Evolutionary conservation across 1,140 invertebrate species (phyloP).

Genomic region (Philopotamus ludificatus): DNA sequence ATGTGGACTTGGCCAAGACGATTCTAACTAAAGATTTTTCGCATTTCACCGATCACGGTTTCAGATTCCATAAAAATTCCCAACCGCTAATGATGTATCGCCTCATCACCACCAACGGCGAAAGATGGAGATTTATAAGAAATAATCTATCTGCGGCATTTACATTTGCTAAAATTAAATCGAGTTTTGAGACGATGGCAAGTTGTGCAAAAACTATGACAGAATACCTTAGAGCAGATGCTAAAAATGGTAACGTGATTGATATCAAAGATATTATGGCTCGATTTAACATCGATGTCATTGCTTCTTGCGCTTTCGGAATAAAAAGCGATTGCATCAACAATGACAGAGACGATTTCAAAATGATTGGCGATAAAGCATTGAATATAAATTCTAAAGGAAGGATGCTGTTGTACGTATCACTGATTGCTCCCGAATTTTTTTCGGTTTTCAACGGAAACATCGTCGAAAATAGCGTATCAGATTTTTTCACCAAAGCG

Average conservation of each 20-base stretch:
- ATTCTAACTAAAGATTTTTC: slow-evolving; percentile 63
- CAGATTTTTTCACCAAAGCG: slow-evolving; percentile 56
- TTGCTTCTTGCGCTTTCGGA: slow-evolving; percentile 48
- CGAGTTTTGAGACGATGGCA: slow-evolving; percentile 52
- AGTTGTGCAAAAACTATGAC: slow-evolving; percentile 47
- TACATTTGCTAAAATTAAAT: slow-evolving; percentile 60
- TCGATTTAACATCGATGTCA: slow-evolving; percentile 44
- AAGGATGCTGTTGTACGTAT: slow-evolving; percentile 3
- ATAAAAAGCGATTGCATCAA: slow-evolving; percentile 44
- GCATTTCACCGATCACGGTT: slow-evolving; percentile 54
- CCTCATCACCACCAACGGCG: slow-evolving; percentile 50
- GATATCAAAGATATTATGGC: slow-evolving; percentile 47
- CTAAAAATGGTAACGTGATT: slow-evolving; percentile 50
- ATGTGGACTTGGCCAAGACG: slow-evolving; percentile 61
- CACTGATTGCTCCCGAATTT: slow-evolving; percentile 38
- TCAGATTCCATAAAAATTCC: slow-evolving; percentile 50
- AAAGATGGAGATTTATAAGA: slow-evolving; percentile 58
- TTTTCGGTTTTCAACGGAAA: slow-evolving; percentile 34
- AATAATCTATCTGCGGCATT: slow-evolving; percentile 58
- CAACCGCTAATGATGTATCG: slow-evolving; percentile 54
- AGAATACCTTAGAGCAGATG: slow-evolving; percentile 44
- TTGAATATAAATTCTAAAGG: slow-evolving; percentile 24
- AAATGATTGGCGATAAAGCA: slow-evolving; percentile 42
- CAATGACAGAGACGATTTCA: slow-evolving; percentile 42
- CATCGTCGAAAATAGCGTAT: slow-evolving; percentile 43